Evolutionary conservation across 1,140 invertebrate species (phyloP), one percentile per base, ranked within the genome.

Genomic region (Hylaeus anthracinus): DNA sequence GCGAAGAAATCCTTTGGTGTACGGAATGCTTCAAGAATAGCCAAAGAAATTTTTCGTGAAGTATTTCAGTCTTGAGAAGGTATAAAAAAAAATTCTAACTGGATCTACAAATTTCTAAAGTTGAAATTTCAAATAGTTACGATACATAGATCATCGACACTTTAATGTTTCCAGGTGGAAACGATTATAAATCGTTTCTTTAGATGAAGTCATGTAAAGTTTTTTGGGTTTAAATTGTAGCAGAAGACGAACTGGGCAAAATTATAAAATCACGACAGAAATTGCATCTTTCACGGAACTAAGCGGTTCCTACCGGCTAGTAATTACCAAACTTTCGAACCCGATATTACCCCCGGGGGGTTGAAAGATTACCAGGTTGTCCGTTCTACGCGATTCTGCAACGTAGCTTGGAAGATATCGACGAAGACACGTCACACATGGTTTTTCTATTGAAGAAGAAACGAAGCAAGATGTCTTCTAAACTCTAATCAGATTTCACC

Each of bases 291-390:
- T 26, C 60, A 26, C 9, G 58, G 15, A 41, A 15, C 70, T 79
- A 65, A 72, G 60, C 77, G 77, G 41, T 39, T 51, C 51, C 60
- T 37, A 53, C 60, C 60, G 70, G 60, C 61, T 56, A 56, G 70
- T 79, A 55, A 79, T 79, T 65, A 79, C 77, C 77, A 71, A 65
- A 79, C 60, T 73, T 73, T 79, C 77, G 51, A 73, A 79, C 70
- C 77, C 61, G 6, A 9, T 5, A 73, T 79, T 79, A 72, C 26
- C 56, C 48, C 60, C 15, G 6, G 45, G 26, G 58, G 61, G 70
- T 26, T 72, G 39, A 41, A 26, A 73, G 51, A 79, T 79, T 79
- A 61, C 70, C 48, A 15, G 70, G 15, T 78, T 51, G 67, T 58
- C 39, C 14, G 10, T 15, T 43, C 56, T 12, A 72, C 37, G 26